phyloP scores from a whole-genome alignment of 2,797 vertebrate species.

The Erpetoichthys calabaricus region DNA sequence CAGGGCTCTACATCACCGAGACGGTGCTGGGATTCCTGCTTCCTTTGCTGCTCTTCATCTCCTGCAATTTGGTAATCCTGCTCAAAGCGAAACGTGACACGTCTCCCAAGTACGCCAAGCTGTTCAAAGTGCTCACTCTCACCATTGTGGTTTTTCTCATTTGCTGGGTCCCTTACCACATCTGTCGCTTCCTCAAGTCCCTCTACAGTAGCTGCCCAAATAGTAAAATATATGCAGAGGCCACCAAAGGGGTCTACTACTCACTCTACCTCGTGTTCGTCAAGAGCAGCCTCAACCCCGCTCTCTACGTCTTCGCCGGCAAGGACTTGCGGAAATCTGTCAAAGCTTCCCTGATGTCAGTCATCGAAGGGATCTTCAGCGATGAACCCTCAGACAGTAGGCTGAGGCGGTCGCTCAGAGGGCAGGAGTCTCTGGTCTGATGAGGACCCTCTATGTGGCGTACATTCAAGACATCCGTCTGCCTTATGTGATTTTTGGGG shows the following conservation, averaged over 20 bases:
- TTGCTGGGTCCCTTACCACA: constrained; percentile 61
- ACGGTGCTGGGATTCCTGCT: constrained; percentile 45
- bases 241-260: constrained; percentile 10
- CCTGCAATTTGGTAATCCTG: constrained; percentile 49
- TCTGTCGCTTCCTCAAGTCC: constrained; percentile 41
- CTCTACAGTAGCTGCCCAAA: accelerated
- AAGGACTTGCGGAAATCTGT: constrained; percentile 42
- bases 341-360: constrained; percentile 43
- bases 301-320: constrained; percentile 57
- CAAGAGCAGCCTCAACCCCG: constrained; percentile 52
- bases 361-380: constrained; percentile 48
- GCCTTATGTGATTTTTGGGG: no score
- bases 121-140: constrained; percentile 51
- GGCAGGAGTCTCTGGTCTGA: constrained; percentile 37
- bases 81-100: constrained; percentile 21
- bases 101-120: constrained; percentile 31
- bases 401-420: constrained; percentile 40
- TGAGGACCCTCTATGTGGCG: not conserved
- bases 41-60: constrained; percentile 48
- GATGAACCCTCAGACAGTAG: constrained; percentile 44
- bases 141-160: constrained; percentile 60
- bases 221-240: accelerated
- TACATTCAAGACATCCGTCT: no score
- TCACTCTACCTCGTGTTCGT: constrained; percentile 52
- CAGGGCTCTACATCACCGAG: constrained; percentile 38